Base-by-base conservation (phyloP, 2,888 invertebrate species). In the Andrena fulva region DNA sequence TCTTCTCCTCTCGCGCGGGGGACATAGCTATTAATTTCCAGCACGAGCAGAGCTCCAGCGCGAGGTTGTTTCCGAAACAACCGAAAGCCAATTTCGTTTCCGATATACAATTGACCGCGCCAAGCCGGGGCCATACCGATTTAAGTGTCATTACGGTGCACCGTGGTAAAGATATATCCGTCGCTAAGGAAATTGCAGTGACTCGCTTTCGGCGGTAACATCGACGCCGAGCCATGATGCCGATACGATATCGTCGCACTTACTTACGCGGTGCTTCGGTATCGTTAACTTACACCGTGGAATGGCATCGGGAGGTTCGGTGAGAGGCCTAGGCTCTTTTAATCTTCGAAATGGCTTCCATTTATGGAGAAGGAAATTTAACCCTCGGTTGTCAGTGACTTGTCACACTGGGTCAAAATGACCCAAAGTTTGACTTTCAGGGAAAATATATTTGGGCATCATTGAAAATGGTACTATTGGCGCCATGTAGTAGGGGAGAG, bases 21-120 rank as follows among this genome's bases (percentile, higher is more conserved):
- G 35, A 68, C 76, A 63, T 63, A 72, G 83, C 83, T 54, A 80
- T 85, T 84, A 77, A 78, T 85, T 84, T 69, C 63, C 56, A 42
- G 20, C 54, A 35, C 16, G 66, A 62, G 8, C 67, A 62, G 24
- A 35, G 33, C 52, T 56, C 20, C 7, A n/a, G 7, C 33, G 16
- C 52, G 42, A 42, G 10, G 54, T 79, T 74, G 56, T 71, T 71
- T 64, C 64, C 33, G 48, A 64, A 81, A 78, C 69, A 67, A 59
- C 42, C 69, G 12, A 50, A 29, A 71, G 78, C 73, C 73, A 78
- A 82, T 82, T 82, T 70, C 70, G 50, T 31, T 56, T 59, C 68
- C 72, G 63, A 73, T 77, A 68, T 54, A 78, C 77, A 82, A 77
- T 81, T 73, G 80, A 64, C 56, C 77, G 52, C 50, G n/a, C 63